Base-by-base conservation (phyloP, 2,797 vertebrate genomes). In the Hippocampus kuda region DNA sequence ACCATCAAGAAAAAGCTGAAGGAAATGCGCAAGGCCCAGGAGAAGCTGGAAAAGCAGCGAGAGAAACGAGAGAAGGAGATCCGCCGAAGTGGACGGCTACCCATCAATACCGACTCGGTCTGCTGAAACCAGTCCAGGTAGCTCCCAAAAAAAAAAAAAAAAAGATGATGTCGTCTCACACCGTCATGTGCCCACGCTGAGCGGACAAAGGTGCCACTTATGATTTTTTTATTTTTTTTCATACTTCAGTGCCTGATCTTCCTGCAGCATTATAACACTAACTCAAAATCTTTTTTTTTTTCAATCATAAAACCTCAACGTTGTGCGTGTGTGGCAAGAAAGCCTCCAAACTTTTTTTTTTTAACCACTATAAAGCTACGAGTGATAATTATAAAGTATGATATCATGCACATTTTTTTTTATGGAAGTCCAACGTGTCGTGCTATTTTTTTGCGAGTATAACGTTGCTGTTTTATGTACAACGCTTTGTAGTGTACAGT, bases 1-100 rank as follows among this genome's bases (percentile, higher is more conserved):
- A 91, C 83, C n/a, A 93, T 95, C 86, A 94, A 94, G 89, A 96
- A 93, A 72, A 96, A 94, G 84, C 91, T 95, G 68, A 95, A 94
- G 83, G 94, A 95, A 77, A 93, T 97, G 88, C 91, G 90, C 65
- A 95, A 93, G 85, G 84, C 92, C 27, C 93, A 95, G 88, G 93
- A 96, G 84, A 97, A 96, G 90, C 78, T 92, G 87, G 94, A 94
- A 84, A 96, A 94, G 68, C 92, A 93, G 86, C 89, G 88, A 67
- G 93, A 94, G 79, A 96, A 94, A 76, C 91, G 86, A 53, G 93
- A 93, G 83, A 95, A 88, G 75, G 93, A 96, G 81, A 88, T 86
- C 22, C 85, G 92, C 67, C 93, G 90, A 85, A 90, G 90, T 20
- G 91, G 92, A 68, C 93, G 82, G 76, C 88, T 91, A 62, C 90